Base-by-base conservation (phyloP, 2,113 vertebrate species). In the Paradoxurus hermaphroditus region DNA sequence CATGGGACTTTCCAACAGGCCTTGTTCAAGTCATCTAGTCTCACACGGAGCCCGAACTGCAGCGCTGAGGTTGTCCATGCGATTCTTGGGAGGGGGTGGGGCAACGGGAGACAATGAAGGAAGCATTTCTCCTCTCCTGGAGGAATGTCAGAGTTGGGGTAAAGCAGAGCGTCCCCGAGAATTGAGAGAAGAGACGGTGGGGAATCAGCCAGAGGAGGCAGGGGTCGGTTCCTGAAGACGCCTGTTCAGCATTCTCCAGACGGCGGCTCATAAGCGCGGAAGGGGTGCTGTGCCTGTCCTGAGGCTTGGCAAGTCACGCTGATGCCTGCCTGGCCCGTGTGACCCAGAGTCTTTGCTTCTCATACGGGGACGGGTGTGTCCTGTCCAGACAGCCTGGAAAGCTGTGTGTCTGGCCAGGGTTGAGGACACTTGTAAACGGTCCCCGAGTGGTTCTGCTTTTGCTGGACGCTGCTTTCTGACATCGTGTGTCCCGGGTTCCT, bases 261-360 rank as follows among this genome's bases (percentile, higher is more conserved):
- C 18, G 25, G 36, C 3, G 23, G 63, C 63, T 41, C 19, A 51
- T 29, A 2, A 12, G 31, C 29, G 12, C 56, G 62, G 27, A 18
- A 27, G 21, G 73, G 21, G n/a, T 0, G 3, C 23, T 21, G 0
- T 31, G 11, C 15, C 12, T 39, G 53, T 36, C 56, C 29, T 0
- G 36, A 77, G 78, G 7, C 70, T 6, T 21, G 4, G 13, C 21
- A 21, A 12, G 68, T 27, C 3, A 15, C 0, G 3, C 19, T 1
- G 25, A 6, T 18, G 1, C 51, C 21, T 1, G 11, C 25, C 63
- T n/a, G 10, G 72, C 19, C 0, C 0, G 1, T 10, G 3, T 25
- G 12, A 14, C 2, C 16, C 41, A 2, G 25, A 39, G 88, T 31
- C 0, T 21, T 31, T 4, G 44, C 34, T 73, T n/a, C 11, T 77